Evolutionary conservation across 2,888 invertebrate genomes (phyloP).

Genomic region (Ochlodes sylvanus): DNA sequence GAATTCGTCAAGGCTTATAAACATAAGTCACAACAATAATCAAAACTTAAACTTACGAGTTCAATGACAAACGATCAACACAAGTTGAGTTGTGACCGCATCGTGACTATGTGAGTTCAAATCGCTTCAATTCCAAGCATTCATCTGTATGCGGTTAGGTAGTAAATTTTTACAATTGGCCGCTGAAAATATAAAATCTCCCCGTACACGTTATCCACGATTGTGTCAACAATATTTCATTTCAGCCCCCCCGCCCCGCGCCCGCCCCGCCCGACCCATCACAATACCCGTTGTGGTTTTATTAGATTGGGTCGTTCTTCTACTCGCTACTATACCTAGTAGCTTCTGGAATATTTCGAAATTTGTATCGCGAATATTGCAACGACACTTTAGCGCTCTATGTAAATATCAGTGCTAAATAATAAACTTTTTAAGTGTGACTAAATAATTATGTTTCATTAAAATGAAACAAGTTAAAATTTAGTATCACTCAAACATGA

Average conservation of each 20-base stretch:
- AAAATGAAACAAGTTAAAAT: no score
- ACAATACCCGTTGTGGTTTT: slow-evolving; percentile 31
- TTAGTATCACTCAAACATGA: no score
- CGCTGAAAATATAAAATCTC: slow-evolving; percentile 35
- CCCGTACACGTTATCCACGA: slow-evolving; percentile 28
- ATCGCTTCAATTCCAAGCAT: background rate
- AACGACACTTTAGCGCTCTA: background rate
- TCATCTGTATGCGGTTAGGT: slow-evolving; percentile 7
- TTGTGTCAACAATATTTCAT: slow-evolving; percentile 38
- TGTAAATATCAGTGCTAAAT: no score
- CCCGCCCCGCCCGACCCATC: slow-evolving; percentile 10
- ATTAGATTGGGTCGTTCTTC: slow-evolving; percentile 33
- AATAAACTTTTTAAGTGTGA: no score
- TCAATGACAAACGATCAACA: no score
- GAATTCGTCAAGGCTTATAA: no score
- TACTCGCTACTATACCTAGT: slow-evolving; percentile 13
- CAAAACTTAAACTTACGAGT: no score
- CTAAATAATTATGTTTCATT: no score
- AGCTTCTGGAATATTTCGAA: slow-evolving; percentile 22
- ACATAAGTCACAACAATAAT: no score
- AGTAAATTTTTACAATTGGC: slow-evolving; percentile 37
- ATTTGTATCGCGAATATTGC: slow-evolving; percentile 3
- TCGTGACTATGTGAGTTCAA: no score
- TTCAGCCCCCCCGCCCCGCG: slow-evolving; percentile 12
- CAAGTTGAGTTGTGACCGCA: no score